These are phyloP conservation scores for Subacronicta megacephala DNA, from an alignment of 2,888 invertebrate genomes.

Conservation along the genomic window DNA sequence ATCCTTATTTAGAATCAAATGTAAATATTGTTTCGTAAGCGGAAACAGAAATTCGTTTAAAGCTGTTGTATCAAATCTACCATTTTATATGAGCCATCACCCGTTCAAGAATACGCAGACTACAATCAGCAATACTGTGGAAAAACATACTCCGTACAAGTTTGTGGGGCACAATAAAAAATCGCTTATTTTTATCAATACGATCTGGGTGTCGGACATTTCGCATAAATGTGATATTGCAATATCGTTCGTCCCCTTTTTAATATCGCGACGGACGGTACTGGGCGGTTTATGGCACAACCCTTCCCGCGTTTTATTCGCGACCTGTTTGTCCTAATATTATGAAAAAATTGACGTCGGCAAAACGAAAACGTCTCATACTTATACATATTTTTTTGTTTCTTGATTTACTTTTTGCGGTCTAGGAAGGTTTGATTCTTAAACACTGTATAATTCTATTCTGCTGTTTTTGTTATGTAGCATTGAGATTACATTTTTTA, in stretches of 20 bases:
- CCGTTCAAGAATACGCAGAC: conserved; percentile 52
- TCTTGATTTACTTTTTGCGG: conserved; percentile 47
- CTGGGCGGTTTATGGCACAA: conserved; percentile 88
- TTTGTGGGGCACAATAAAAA: conserved; percentile 86
- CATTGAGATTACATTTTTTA: no score
- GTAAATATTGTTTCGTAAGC: conserved; percentile 11
- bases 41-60: conserved; percentile 27
- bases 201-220: conserved; percentile 89
- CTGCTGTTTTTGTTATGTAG: no score
- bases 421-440: conserved; percentile 14
- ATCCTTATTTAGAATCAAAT: no score
- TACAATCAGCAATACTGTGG: conserved; percentile 64
- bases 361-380: conserved; percentile 78
- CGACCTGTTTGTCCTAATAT: conserved; percentile 89
- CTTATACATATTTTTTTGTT: conserved; percentile 68
- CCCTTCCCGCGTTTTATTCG: conserved; percentile 89
- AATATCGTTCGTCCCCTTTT: conserved; percentile 89
- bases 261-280: conserved; percentile 88
- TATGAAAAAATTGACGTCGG: conserved; percentile 88
- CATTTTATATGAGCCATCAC: conserved; percentile 49
- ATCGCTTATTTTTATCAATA: conserved; percentile 90
- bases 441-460: conserved; percentile 8
- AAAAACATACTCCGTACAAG: conserved; percentile 68
- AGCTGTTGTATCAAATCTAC: conserved; percentile 31
- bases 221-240: conserved; percentile 90